Evolutionary conservation across 2,113 vertebrate genomes (phyloP).

Genomic region (Gila orcuttii): DNA sequence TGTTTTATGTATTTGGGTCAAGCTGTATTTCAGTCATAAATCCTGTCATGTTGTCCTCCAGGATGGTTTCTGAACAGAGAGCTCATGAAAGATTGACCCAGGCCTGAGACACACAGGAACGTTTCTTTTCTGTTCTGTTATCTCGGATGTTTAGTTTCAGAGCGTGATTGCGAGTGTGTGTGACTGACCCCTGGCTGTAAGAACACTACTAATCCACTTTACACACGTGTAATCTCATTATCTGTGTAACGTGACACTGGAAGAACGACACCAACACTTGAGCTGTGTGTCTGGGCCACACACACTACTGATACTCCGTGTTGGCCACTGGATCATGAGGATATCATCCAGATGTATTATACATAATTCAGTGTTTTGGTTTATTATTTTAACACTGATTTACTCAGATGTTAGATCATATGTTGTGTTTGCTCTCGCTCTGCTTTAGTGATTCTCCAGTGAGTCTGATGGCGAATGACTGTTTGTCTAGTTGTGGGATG

Average conservation of each 20-base stretch:
- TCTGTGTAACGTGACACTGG: conserved; percentile 60
- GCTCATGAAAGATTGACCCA: not conserved
- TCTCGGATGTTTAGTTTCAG: not conserved
- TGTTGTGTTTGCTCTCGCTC: too few species aligned
- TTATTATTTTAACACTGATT: not conserved
- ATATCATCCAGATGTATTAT: not conserved
- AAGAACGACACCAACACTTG: conserved; percentile 32
- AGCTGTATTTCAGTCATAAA: not conserved
- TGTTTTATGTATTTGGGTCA: not conserved
- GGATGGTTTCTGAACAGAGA: not conserved
- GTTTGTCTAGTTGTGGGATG: too few species aligned
- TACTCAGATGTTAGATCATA: not conserved
- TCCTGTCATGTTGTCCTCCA: not conserved
- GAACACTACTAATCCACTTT: conserved; percentile 62
- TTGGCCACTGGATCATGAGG: not conserved
- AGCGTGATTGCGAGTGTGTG: not conserved
- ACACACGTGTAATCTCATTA: conserved; percentile 65
- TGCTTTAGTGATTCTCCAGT: too few species aligned
- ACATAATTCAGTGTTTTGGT: not conserved
- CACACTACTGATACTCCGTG: too few species aligned
- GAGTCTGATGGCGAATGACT: not conserved
- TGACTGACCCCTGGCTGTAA: conserved; percentile 55
- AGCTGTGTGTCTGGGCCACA: not conserved
- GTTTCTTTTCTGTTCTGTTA: too few species aligned
- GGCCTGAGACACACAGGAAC: too few species aligned